A percentile compares a stretch with the other conserved stretches of the same genome.
These are phyloP conservation scores for Caenorhabditis sp. DNA, from an alignment of 2,888 invertebrate genomes.

Conservation along the genomic window DNA sequence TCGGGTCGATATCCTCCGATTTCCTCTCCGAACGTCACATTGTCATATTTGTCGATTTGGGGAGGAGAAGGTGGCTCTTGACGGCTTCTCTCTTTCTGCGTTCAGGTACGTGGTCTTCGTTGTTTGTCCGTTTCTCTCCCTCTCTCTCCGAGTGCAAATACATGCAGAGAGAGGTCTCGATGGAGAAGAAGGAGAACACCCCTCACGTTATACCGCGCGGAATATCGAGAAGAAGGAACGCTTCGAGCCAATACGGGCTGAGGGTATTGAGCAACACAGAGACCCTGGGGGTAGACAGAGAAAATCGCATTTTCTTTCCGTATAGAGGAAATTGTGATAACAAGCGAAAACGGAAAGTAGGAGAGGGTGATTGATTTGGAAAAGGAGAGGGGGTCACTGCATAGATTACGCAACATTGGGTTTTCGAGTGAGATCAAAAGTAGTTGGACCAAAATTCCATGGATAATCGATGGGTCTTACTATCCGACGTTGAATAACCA, in stretches of 20 bases:
- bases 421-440: no score
- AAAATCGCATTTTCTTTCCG: neutral
- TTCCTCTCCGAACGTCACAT: slow-evolving; percentile 52
- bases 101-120: slow-evolving; percentile 59
- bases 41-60: slow-evolving; percentile 61
- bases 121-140: slow-evolving; percentile 38
- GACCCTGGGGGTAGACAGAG: slow-evolving; percentile 3
- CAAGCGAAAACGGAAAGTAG: neutral
- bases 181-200: neutral
- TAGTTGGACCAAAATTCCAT: no score
- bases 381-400: neutral
- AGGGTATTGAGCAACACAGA: slow-evolving; percentile 16
- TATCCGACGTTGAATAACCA: no score
- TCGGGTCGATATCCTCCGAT: slow-evolving; percentile 29
- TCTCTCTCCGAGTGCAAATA: slow-evolving; percentile 44
- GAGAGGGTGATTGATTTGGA: slow-evolving; percentile 2
- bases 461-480: no score
- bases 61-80: slow-evolving; percentile 45
- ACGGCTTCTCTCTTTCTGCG: slow-evolving; percentile 58
- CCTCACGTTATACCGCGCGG: slow-evolving; percentile 60
- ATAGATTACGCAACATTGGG: no score
- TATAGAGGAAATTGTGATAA: slow-evolving; percentile 31
- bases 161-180: slow-evolving; percentile 12
- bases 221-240: slow-evolving; percentile 24
- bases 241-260: slow-evolving; percentile 27